Evolutionary conservation across 2,797 vertebrate species (phyloP).

Genomic region (Gallinago solitaria): DNA sequence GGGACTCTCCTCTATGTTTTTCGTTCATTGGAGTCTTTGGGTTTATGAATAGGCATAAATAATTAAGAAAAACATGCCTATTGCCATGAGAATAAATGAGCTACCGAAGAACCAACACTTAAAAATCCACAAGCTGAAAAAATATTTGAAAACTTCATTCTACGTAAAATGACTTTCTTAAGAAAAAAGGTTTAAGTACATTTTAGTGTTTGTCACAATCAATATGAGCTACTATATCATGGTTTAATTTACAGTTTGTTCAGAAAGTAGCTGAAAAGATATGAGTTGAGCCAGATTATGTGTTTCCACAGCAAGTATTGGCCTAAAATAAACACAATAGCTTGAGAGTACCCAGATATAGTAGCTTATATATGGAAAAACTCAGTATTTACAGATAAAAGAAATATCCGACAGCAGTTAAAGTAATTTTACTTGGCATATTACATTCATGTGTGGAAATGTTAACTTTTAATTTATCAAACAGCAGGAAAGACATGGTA

Average conservation of each 20-base stretch:
- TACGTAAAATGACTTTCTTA: not conserved
- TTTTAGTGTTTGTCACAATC: not conserved
- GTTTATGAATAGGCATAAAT: not conserved
- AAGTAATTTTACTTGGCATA: slow-evolving; percentile 29
- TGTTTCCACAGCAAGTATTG: not conserved
- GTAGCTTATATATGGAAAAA: not conserved
- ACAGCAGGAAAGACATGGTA: not conserved
- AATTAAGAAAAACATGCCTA: not conserved
- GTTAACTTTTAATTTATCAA: slow-evolving; percentile 39
- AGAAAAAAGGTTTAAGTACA: not conserved
- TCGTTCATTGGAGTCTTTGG: not conserved
- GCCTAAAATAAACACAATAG: not conserved
- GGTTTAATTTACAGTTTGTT: not conserved
- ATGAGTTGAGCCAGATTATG: not conserved
- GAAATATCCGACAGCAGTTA: not conserved
- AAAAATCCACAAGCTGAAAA: not conserved
- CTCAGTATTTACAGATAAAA: slow-evolving; percentile 3
- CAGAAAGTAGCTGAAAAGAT: not conserved
- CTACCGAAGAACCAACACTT: not conserved
- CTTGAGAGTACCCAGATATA: not conserved
- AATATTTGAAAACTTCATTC: not conserved
- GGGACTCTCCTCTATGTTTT: not conserved
- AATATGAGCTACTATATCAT: not conserved
- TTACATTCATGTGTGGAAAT: slow-evolving; percentile 15
- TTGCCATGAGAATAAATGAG: not conserved